These are phyloP conservation scores for Cotesia chilonis DNA, from an alignment of 1,140 invertebrate genomes.

Conservation along the genomic window DNA sequence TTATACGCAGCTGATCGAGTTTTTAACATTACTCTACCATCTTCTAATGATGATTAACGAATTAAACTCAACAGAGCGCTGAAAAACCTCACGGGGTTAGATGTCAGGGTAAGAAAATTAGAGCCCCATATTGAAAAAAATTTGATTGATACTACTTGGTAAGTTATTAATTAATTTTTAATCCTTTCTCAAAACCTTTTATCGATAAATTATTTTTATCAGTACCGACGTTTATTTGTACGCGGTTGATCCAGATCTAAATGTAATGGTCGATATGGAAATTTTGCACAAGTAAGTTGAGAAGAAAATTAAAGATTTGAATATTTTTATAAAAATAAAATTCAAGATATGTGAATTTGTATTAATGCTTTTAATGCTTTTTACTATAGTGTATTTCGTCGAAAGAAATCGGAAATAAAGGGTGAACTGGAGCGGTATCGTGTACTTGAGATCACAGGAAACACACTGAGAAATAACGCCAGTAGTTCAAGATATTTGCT, in stretches of 20 bases:
- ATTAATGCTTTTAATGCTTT: constrained; percentile 15
- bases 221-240: constrained; percentile 87
- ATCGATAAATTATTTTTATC: constrained; percentile 53
- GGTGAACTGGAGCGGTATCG: constrained; percentile 68
- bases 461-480: constrained; percentile 46
- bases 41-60: constrained; percentile 8
- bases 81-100: constrained; percentile 77
- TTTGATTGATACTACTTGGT: constrained; percentile 72
- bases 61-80: constrained; percentile 64
- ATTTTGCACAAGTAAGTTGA: constrained; percentile 75
- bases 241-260: constrained; percentile 81
- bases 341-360: constrained; percentile 16
- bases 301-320: neutral
- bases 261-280: constrained; percentile 83
- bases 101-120: constrained; percentile 79
- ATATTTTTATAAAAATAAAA: neutral
- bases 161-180: constrained; percentile 60
- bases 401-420: constrained; percentile 70
- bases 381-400: constrained; percentile 68
- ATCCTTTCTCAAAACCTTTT: neutral
- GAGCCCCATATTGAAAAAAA: constrained; percentile 75
- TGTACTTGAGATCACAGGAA: constrained; percentile 68
- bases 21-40: constrained; percentile 6
- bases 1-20: neutral
- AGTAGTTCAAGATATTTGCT: constrained; percentile 67